These are phyloP conservation scores for Leptinotarsa tumamoca DNA, from an alignment of 2,888 invertebrate species.

Conservation along the genomic window DNA sequence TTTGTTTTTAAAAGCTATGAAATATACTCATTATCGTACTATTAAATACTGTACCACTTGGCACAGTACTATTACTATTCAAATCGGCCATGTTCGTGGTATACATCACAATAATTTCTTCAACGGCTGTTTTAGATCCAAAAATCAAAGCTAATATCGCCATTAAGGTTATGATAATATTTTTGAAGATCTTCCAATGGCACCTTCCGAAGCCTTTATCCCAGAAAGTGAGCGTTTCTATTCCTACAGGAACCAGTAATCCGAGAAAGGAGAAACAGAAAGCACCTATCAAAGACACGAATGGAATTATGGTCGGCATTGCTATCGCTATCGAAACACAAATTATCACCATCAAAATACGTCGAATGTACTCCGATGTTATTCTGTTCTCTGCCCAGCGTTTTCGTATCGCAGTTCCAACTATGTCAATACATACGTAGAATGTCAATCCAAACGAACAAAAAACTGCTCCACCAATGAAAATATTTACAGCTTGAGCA, in stretches of 20 bases:
- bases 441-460: conserved; percentile 97
- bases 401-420: conserved; percentile 86
- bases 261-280: conserved; percentile 93
- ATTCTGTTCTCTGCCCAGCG: conserved; percentile 72
- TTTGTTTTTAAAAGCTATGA: background rate
- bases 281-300: conserved; percentile 93
- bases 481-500: conserved; percentile 86
- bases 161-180: conserved; percentile 78
- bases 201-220: conserved; percentile 77
- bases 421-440: conserved; percentile 95
- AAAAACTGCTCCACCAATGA: conserved; percentile 91
- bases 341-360: conserved; percentile 74
- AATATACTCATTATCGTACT: background rate
- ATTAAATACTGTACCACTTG: background rate
- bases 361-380: conserved; percentile 81
- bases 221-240: conserved; percentile 90
- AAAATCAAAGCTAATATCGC: conserved; percentile 86
- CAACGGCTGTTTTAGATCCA: conserved; percentile 78
- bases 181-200: conserved; percentile 84
- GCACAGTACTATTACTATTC: background rate
- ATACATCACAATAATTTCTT: conserved; percentile 69
- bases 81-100: background rate
- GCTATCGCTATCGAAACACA: conserved; percentile 84
- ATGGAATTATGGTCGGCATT: conserved; percentile 88
- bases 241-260: conserved; percentile 85